Evolutionary conservation across 2,888 invertebrate genomes (phyloP), one percentile per base, ranked within the genome.

Genomic region (Ectemnius lituratus): DNA sequence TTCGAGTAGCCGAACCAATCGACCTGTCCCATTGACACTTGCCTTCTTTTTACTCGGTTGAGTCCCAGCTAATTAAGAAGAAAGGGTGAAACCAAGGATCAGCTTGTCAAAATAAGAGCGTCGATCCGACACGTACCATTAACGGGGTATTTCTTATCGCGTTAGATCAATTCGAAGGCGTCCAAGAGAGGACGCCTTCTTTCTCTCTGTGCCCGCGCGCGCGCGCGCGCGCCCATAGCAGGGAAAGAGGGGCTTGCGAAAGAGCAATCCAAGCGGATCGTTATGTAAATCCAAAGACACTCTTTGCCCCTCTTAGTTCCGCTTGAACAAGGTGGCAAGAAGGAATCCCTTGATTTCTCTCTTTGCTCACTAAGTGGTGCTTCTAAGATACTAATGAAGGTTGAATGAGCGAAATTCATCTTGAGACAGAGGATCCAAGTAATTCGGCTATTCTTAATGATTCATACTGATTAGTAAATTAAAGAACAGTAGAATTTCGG

Each of bases 81-180:
- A 8, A 2, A 37, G 37, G 76, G 57, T 66, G 66, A 58, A 23
- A 45, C 78, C 67, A 62, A 69, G 76, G 76, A 78, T 65, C 61
- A 71, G 37, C 37, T 79, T 80, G 80, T 80, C 80, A 80, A 80
- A 80, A 80, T 80, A 80, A 80, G 76, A 79, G 71, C 67, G 62
- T 64, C 78, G 79, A 79, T 73, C 75, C 73, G 79, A 79, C 79
- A 78, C 79, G 76, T 75, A 79, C 76, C 78, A 76, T 79, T 79
- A 76, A 78, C 73, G 68, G 37, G 37, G 8, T 1, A 37, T 67
- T 60, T 60, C 57, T 23, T 73, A 76, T 73, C 78, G 65, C 65
- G 70, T 73, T 79, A 79, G 79, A 79, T 79, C 79, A 65, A 79
- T 79, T 79, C 73, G 11, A 6, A 71, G 78, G 65, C 64, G 70